These are phyloP conservation scores for Copidosoma floridanum DNA, from an alignment of 1,140 invertebrate species.

Conservation along the genomic window DNA sequence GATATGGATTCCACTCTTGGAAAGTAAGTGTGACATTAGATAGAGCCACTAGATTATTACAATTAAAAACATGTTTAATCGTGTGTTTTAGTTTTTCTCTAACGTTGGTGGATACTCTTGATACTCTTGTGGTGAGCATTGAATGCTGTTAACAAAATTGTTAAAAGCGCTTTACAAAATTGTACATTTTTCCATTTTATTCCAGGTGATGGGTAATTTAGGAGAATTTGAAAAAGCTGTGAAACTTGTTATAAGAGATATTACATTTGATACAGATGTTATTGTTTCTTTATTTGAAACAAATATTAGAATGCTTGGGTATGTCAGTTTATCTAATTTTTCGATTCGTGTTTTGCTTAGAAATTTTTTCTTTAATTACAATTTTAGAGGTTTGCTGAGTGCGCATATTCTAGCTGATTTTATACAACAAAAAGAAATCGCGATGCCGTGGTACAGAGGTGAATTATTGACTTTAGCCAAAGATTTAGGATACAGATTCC, in stretches of 20 bases:
- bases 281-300: constrained; percentile 98
- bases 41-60: constrained; percentile 3
- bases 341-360: not conserved
- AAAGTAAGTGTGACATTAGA: constrained; percentile 90
- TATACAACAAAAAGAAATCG: constrained; percentile 71
- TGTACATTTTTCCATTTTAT: constrained; percentile 24
- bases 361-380: constrained; percentile 37
- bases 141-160: not conserved
- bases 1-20: constrained; percentile 95
- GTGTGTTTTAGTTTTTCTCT: constrained; percentile 85
- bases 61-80: constrained; percentile 1
- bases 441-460: constrained; percentile 88
- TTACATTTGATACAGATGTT: constrained; percentile 91
- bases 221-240: constrained; percentile 93
- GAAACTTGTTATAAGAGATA: constrained; percentile 79
- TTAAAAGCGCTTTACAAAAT: not conserved
- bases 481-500: constrained; percentile 85
- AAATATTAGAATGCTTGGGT: constrained; percentile 95
- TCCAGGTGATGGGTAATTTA: constrained; percentile 82
- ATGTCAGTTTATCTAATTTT: constrained; percentile 31
- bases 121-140: constrained; percentile 78
- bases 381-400: constrained; percentile 82
- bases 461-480: constrained; percentile 88
- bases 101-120: constrained; percentile 91
- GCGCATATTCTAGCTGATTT: constrained; percentile 88